Evolutionary conservation across 2,797 vertebrate genomes (phyloP), one percentile per base, ranked within the genome.

Genomic region (Acipenser ruthenus): DNA sequence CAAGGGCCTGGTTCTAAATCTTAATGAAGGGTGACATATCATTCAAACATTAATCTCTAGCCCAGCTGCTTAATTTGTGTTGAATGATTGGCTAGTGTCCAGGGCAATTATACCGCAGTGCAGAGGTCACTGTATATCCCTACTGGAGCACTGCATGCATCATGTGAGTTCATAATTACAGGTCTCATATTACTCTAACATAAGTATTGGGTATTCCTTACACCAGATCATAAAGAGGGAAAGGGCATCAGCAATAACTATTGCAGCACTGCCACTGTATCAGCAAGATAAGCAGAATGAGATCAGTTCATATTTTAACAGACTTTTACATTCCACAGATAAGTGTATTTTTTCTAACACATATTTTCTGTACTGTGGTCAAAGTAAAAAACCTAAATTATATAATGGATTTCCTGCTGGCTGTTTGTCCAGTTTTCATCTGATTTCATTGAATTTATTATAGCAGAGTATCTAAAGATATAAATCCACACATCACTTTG

Each of bases 11-110:
- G 23, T 23, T 13, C 49, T 49, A 55, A 55, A 37, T 52, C 63
- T 50, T 71, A 75, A 77, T 72, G 55, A 52, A 65, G 65, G 65
- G 60, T 71, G 71, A 70, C 73, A 75, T 62, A 55, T 15, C 49
- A 64, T 66, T 71, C 69, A 77, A 67, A 70, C 71, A 70, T 52
- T 63, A 73, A 67, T 60, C 70, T 52, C 62, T 50, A 18, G 52
- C 66, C 65, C 75, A 72, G 73, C 72, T 75, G 71, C 59, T 74
- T 66, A 75, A 70, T 64, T 56, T 9, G 64, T 11, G 12, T 53
- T 63, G 48, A 10, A 59, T 52, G 52, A 60, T 50, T 68, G 60
- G 69, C 60, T 18, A 50, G 63, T 23, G 53, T 77, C 65, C 69
- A 71, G 67, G 50, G 50, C 58, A 68, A 74, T 75, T 68, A 63